A percentile compares a stretch with the other conserved stretches of the same genome.
Evolutionary conservation across 1,140 invertebrate genomes (phyloP).

Genomic region (Macrotrachela quadricornifera): DNA sequence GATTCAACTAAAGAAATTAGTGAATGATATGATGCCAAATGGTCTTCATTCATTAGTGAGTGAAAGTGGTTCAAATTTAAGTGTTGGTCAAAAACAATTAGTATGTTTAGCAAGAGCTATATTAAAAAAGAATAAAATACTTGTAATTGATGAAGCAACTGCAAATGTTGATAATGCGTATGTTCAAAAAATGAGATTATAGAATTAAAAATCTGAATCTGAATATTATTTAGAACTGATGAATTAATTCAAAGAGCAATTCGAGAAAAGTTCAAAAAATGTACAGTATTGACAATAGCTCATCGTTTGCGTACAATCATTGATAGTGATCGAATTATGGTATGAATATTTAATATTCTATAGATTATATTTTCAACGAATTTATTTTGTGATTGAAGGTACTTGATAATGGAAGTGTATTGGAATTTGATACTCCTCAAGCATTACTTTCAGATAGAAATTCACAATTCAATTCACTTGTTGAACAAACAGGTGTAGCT

Average conservation of each 20-base stretch:
- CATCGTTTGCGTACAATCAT: conserved; percentile 81
- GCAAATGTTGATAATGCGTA: conserved; percentile 33
- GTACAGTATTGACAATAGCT: conserved; percentile 77
- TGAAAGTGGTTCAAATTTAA: conserved; percentile 32
- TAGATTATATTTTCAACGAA: no score
- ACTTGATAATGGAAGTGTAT: no score
- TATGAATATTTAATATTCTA: no score
- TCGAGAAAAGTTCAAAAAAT: conserved; percentile 57
- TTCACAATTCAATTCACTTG: no score
- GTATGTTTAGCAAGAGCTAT: conserved; percentile 64
- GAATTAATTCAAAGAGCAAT: conserved; percentile 76
- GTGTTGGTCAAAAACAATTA: conserved; percentile 62
- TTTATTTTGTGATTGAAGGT: no score
- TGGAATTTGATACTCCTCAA: no score
- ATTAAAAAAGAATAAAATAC: conserved; percentile 62
- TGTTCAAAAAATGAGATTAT: no score
- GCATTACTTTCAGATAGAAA: no score
- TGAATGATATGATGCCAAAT: background rate
- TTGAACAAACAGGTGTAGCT: no score
- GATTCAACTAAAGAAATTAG: background rate
- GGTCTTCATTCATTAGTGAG: conserved; percentile 1
- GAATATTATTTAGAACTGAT: conserved; percentile 32
- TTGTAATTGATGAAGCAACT: conserved; percentile 84
- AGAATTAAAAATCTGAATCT: no score
- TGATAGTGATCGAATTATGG: conserved; percentile 32